phyloP scores from a whole-genome alignment of 2,113 vertebrate species.

The Morone chrysops region DNA sequence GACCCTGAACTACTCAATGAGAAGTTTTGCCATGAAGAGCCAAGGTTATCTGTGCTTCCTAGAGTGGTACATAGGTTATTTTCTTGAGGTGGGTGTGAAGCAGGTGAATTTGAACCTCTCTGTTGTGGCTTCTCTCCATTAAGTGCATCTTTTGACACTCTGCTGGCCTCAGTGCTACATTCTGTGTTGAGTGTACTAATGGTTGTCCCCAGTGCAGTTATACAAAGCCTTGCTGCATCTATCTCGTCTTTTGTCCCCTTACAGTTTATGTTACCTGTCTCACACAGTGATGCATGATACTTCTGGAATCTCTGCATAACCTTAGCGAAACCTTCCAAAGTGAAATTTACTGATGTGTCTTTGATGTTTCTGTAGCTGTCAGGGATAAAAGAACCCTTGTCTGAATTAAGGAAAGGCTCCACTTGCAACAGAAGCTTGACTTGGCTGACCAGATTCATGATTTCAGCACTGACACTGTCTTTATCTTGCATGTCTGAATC shows the following conservation, averaged over 20 bases:
- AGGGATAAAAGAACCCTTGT: slow-evolving; percentile 88
- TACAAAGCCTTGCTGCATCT: slow-evolving; percentile 78
- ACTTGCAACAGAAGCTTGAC: slow-evolving; percentile 84
- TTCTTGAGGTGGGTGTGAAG: not conserved
- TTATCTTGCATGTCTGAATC: slow-evolving; percentile 73
- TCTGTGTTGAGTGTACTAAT: slow-evolving; percentile 71
- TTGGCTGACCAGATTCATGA: slow-evolving; percentile 83
- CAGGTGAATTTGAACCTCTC: not conserved
- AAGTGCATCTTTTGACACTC: not conserved
- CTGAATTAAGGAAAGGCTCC: slow-evolving; percentile 83
- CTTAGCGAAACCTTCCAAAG: slow-evolving; percentile 80
- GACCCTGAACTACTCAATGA: slow-evolving; percentile 54
- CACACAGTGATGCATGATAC: slow-evolving; percentile 88
- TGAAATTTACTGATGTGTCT: slow-evolving; percentile 68
- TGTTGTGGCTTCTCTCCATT: not conserved
- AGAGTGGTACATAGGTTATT: slow-evolving; percentile 15
- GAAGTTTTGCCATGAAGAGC: slow-evolving; percentile 81
- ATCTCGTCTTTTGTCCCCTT: slow-evolving; percentile 10
- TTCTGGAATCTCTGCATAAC: slow-evolving; percentile 86
- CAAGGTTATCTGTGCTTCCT: slow-evolving; percentile 57
- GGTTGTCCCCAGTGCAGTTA: slow-evolving; percentile 89
- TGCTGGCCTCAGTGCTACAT: slow-evolving; percentile 64
- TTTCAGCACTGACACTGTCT: slow-evolving; percentile 79
- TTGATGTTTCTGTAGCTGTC: slow-evolving; percentile 82
- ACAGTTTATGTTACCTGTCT: slow-evolving; percentile 79